Conservation (phyloP, 2,797 vertebrate genomes). For the Neosilurus hyrtlii region DNA sequence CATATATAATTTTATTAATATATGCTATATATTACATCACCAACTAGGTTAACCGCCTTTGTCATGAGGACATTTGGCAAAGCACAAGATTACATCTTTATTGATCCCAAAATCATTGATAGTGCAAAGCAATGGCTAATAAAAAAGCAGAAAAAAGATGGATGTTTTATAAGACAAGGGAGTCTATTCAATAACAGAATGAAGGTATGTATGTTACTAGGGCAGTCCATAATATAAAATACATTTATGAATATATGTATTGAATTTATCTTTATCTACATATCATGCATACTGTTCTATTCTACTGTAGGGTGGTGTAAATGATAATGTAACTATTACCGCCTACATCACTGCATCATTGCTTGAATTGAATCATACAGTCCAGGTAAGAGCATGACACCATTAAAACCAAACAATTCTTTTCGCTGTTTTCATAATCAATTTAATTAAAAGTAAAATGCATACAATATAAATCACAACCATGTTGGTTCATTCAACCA, state of each 20-base stretch:
- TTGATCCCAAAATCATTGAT: conserved; percentile 70
- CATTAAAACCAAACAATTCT: background rate
- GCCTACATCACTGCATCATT: conserved; percentile 70
- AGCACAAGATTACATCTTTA: conserved; percentile 73
- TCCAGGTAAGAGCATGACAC: conserved; percentile 55
- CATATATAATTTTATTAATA: no score
- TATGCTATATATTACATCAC: no score
- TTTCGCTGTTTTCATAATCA: background rate
- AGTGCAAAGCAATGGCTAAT: conserved; percentile 71
- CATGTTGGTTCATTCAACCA: background rate
- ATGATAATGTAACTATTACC: conserved; percentile 70
- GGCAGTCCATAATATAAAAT: background rate
- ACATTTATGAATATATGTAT: background rate
- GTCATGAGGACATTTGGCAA: conserved; percentile 80
- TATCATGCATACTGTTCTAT: background rate
- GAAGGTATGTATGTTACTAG: conserved; percentile 65
- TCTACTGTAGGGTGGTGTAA: conserved; percentile 68
- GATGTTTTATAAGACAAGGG: conserved; percentile 75
- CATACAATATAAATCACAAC: background rate
- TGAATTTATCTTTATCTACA: background rate
- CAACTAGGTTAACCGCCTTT: conserved; percentile 81
- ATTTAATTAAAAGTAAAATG: background rate
- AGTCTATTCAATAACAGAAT: conserved; percentile 78
- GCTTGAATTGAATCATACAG: conserved; percentile 62
- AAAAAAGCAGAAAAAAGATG: conserved; percentile 64